Conservation (phyloP, 2,888 invertebrate species). For the Scaptomyza tumidula region DNA sequence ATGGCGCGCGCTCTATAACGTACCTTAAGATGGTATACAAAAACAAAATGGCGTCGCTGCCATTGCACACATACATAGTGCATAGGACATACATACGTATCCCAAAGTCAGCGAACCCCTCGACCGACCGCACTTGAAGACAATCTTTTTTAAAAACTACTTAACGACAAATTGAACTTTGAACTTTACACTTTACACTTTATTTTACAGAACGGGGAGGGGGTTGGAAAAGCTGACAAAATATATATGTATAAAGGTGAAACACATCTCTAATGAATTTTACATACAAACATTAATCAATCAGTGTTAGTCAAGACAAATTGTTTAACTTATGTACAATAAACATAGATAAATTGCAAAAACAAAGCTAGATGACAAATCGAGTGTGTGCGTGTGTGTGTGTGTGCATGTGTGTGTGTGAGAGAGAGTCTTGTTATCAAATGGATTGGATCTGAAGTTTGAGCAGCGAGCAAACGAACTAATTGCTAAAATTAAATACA, state of each 20-base stretch:
- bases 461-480: slow-evolving; percentile 44
- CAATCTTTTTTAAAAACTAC: slow-evolving; percentile 54
- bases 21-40: slow-evolving; percentile 55
- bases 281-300: not conserved
- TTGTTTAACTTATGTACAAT: not conserved
- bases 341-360: slow-evolving; percentile 27
- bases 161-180: not conserved
- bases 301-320: not conserved
- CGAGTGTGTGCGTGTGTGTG: slow-evolving; percentile 15
- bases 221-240: not conserved
- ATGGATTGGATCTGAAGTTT: slow-evolving; percentile 6
- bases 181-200: not conserved
- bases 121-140: slow-evolving; percentile 53
- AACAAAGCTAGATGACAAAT: slow-evolving; percentile 39
- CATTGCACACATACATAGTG: slow-evolving; percentile 33
- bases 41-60: slow-evolving; percentile 34
- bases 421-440: slow-evolving; percentile 1
- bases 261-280: slow-evolving; percentile 12
- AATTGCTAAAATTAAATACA: slow-evolving; percentile 35
- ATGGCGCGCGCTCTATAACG: slow-evolving; percentile 56
- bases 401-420: slow-evolving; percentile 1
- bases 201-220: not conserved
- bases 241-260: slow-evolving; percentile 2
- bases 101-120: slow-evolving; percentile 1
- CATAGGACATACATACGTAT: slow-evolving; percentile 4